Evolutionary conservation across 2,888 invertebrate species (phyloP), one percentile per base, ranked within the genome.

Genomic region (Phalera bucephala): DNA sequence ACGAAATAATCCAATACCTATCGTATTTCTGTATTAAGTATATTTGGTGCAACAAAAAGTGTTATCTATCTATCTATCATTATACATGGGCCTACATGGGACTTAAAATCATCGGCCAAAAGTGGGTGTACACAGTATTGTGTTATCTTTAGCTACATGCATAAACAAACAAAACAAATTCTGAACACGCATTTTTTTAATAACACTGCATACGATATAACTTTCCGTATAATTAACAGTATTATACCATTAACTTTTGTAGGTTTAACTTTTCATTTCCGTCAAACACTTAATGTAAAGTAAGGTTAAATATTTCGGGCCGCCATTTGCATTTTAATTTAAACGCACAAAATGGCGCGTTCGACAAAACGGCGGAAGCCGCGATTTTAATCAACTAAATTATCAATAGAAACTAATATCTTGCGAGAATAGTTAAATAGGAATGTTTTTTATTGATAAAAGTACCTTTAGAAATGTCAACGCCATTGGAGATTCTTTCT

Each of bases 301-400:
- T n/a, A n/a, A n/a, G 35, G 28, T 29, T 14, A 13, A 27, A 36
- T 44, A 43, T n/a, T 40, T 44, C 22, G 17, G 17, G 25, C 40
- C 35, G 51, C 59, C 56, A 64, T 65, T 64, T 64, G 56, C 64
- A 64, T 64, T 57, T 33, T 12, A 28, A 45, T 57, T 51, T 35
- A 47, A 43, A 60, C 48, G 33, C 29, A 36, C 27, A 45, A 58
- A 64, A 65, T 65, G 55, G 61, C 47, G 37, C 32, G 43, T 35
- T 33, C 33, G 31, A 61, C 58, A 53, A 51, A 52, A 53, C 40
- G 33, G 28, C 53, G 66, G 66, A 66, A 58, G 43, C n/a, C 36
- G 38, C 33, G 51, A 61, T 60, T 60, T 59, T 45, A 60, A 62
- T 64, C 59, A 35, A 32, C 38, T 30, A 35, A 33, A 27, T 33